Conservation (phyloP, 1,140 invertebrate species). For the Drosophila cardini region DNA sequence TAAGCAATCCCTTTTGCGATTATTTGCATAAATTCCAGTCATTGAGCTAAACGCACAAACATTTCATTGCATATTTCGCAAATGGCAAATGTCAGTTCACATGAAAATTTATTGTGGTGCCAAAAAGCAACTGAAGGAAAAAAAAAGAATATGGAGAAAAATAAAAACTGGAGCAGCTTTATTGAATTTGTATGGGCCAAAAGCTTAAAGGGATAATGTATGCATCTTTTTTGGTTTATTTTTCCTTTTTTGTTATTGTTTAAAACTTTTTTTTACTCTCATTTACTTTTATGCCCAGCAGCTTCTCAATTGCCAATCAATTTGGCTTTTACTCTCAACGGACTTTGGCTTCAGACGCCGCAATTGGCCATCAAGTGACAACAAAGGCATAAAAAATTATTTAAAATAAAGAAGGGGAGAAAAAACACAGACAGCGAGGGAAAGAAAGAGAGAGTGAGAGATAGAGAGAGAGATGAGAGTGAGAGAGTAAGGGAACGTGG, state of each 20-base stretch:
- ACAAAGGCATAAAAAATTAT: conserved; percentile 60
- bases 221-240: conserved; percentile 49
- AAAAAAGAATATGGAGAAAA: background rate
- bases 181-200: conserved; percentile 56
- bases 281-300: conserved; percentile 46
- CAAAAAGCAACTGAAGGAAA: background rate
- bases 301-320: conserved; percentile 75
- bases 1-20: conserved; percentile 2
- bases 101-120: conserved; percentile 58
- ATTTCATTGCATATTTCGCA: conserved; percentile 64
- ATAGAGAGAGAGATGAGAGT: background rate
- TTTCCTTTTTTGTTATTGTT: background rate
- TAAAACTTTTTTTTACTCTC: conserved; percentile 1
- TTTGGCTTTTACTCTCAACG: conserved; percentile 62
- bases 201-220: conserved; percentile 75
- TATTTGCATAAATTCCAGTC: conserved; percentile 80
- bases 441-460: background rate
- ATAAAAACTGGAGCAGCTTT: conserved; percentile 38
- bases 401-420: background rate
- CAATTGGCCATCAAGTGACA: conserved; percentile 71
- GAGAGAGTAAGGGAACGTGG: background rate
- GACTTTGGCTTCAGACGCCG: conserved; percentile 22
- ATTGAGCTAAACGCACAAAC: conserved; percentile 68
- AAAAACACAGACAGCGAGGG: background rate
- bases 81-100: conserved; percentile 44